A percentile compares a stretch with the other conserved stretches of the same genome.
phyloP scores from a whole-genome alignment of 2,888 invertebrate genomes.

The Calliopum simillimum region DNA sequence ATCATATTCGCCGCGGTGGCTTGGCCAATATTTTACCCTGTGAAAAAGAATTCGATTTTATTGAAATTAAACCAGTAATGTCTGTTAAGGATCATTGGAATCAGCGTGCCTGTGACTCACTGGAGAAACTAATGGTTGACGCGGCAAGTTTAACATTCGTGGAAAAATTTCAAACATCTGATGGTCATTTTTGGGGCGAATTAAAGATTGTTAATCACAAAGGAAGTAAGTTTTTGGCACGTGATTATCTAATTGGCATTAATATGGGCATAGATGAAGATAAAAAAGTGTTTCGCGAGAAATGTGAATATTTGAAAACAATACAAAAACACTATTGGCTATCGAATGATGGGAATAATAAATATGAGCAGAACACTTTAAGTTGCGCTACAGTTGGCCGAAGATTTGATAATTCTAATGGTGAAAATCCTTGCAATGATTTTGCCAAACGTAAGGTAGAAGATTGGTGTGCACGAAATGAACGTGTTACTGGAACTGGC shows the following conservation, averaged over 20 bases:
- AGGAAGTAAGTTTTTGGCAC: conserved; percentile 45
- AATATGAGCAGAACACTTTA: conserved; percentile 45
- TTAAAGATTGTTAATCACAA: conserved; percentile 49
- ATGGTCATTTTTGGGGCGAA: conserved; percentile 50
- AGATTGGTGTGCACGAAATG: conserved; percentile 53
- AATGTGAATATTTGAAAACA: conserved; percentile 39
- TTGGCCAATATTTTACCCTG: conserved; percentile 48
- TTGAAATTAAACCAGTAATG: conserved; percentile 46
- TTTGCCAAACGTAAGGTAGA: conserved; percentile 52
- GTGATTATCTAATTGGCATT: conserved; percentile 46
- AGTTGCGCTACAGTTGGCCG: conserved; percentile 20
- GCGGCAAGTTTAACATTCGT: conserved; percentile 49
- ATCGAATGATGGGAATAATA: conserved; percentile 47
- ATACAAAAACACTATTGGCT: conserved; percentile 47
- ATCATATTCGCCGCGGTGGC: conserved; percentile 46
- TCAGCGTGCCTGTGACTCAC: conserved; percentile 47
- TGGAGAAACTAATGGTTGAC: conserved; percentile 50
- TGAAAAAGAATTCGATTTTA: conserved; percentile 52
- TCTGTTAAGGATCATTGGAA: conserved; percentile 46
- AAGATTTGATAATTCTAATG: conserved; percentile 20
- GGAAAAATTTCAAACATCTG: conserved; percentile 39
- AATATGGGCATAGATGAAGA: conserved; percentile 34
- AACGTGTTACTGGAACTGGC: conserved; percentile 33
- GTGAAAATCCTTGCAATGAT: conserved; percentile 40
- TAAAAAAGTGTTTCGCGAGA: conserved; percentile 37